phyloP scores from a whole-genome alignment of 1,140 invertebrate genomes.

The Daktulosphaira vitifoliae region DNA sequence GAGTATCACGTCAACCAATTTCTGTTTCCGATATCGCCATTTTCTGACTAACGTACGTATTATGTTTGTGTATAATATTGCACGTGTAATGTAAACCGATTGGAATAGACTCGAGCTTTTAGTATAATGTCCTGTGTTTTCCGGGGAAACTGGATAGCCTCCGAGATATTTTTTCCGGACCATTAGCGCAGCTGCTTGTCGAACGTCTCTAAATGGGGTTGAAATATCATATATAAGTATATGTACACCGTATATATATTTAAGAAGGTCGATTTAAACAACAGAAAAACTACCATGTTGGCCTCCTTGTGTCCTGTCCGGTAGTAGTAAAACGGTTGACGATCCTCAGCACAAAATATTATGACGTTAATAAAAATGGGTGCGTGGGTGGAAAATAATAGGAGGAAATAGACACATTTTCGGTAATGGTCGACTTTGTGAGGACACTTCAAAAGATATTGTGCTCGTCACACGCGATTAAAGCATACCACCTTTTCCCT shows the following conservation, averaged over 20 bases:
- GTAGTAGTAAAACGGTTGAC: neutral
- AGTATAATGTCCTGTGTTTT: constrained; percentile 10
- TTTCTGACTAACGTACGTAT: no score
- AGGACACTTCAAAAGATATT: constrained; percentile 15
- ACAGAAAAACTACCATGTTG: no score
- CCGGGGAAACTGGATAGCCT: constrained; percentile 23
- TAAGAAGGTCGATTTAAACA: no score
- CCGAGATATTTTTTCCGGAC: constrained; percentile 17
- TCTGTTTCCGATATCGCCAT: no score
- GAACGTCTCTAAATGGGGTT: constrained; percentile 1
- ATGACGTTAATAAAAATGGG: constrained; percentile 5
- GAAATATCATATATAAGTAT: neutral
- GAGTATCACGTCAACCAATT: no score
- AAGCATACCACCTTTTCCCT: neutral
- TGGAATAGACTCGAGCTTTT: constrained; percentile 13
- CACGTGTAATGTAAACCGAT: constrained; percentile 30
- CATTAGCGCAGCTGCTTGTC: constrained; percentile 5
- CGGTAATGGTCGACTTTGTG: constrained; percentile 16
- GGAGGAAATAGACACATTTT: constrained; percentile 12
- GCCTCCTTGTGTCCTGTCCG: neutral
- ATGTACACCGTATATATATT: no score
- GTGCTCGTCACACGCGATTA: neutral
- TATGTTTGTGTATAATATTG: neutral
- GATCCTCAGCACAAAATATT: constrained; percentile 9
- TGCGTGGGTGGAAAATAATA: neutral